Percentiles rank a stretch among this genome's conserved stretches.
Conservation (phyloP, 2,113 vertebrate species). For the Rhodinocichla rosea region DNA sequence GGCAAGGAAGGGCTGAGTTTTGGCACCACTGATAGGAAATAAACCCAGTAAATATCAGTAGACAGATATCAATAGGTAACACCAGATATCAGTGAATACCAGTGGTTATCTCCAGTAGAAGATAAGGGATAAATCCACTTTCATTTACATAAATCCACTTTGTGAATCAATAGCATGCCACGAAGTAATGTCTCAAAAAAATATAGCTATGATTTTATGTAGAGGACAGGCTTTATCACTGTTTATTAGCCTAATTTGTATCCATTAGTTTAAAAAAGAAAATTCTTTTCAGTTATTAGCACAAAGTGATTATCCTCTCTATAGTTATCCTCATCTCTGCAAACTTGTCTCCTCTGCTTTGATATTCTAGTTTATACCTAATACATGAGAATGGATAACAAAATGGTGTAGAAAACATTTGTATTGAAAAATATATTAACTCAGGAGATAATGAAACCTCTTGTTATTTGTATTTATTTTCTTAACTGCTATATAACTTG, state of each 20-base stretch:
- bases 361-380: not conserved
- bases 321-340: not conserved
- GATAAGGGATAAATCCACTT: not conserved
- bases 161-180: not conserved
- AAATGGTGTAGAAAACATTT: not conserved
- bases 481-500: not conserved
- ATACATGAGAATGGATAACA: not conserved
- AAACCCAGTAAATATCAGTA: not conserved
- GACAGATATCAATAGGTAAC: not conserved
- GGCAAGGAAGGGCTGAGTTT: not conserved
- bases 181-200: not conserved
- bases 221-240: not conserved
- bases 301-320: not conserved
- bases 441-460: not conserved
- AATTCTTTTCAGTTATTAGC: not conserved
- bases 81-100: not conserved
- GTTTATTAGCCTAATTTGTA: not conserved
- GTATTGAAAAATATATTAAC: not conserved
- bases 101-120: not conserved
- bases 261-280: not conserved
- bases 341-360: not conserved
- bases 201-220: not conserved
- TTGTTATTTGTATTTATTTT: not conserved
- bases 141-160: not conserved
- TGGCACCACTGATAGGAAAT: not conserved